Percentiles rank a stretch among this genome's conserved stretches.
Evolutionary conservation across 2,888 invertebrate genomes (phyloP).

Genomic region (Subacronicta megacephala): DNA sequence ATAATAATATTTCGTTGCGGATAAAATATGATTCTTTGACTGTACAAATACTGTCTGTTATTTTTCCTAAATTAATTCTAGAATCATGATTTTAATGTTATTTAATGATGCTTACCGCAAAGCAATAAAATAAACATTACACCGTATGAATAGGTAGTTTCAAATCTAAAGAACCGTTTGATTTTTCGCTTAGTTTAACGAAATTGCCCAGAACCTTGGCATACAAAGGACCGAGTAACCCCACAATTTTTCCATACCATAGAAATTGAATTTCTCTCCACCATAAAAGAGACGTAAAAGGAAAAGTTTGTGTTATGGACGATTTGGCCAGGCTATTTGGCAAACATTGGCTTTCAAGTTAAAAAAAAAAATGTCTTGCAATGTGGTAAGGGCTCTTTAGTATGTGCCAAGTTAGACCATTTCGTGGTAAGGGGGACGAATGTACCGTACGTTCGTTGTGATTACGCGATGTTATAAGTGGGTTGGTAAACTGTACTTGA

Average conservation of each 20-base stretch:
- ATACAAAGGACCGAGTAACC: slow-evolving; percentile 44
- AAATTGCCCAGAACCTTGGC: slow-evolving; percentile 23
- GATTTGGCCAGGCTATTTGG: slow-evolving; percentile 74
- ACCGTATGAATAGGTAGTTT: too few species aligned
- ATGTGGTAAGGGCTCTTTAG: slow-evolving; percentile 64
- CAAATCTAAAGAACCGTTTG: slow-evolving; percentile 17
- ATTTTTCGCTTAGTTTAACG: too few species aligned
- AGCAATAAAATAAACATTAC: too few species aligned
- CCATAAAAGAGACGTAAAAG: slow-evolving; percentile 64
- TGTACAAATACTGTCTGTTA: too few species aligned
- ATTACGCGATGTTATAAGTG: slow-evolving; percentile 22
- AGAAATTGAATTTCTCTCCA: slow-evolving; percentile 70
- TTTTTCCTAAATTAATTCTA: too few species aligned
- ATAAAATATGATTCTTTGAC: neutral
- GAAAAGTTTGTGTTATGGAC: slow-evolving; percentile 73
- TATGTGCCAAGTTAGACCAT: slow-evolving; percentile 59
- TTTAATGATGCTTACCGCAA: too few species aligned
- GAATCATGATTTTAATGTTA: too few species aligned
- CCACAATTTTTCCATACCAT: slow-evolving; percentile 65
- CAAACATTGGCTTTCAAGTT: slow-evolving; percentile 68
- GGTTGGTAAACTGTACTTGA: slow-evolving; percentile 34
- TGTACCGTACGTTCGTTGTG: slow-evolving; percentile 28
- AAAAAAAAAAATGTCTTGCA: slow-evolving; percentile 66
- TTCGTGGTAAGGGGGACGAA: slow-evolving; percentile 47
- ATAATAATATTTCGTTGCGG: too few species aligned